Percentiles rank a stretch among this genome's conserved stretches.
These are phyloP conservation scores for Polymixis lichenea DNA, from an alignment of 2,888 invertebrate genomes.

Conservation along the genomic window DNA sequence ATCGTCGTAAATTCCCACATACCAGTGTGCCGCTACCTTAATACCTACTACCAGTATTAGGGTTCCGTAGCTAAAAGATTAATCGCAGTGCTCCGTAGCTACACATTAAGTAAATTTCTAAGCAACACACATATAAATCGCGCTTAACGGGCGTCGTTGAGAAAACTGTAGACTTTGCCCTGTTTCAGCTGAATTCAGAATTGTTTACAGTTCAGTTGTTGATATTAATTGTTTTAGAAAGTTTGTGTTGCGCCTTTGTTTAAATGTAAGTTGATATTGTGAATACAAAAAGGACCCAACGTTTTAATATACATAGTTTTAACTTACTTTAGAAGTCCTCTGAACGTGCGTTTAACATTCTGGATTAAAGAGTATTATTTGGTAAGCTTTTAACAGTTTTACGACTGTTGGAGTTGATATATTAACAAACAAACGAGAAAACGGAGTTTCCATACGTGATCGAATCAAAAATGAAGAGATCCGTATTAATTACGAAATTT, in stretches of 20 bases:
- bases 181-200: conserved; percentile 49
- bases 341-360: neutral
- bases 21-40: conserved; percentile 54
- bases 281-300: conserved; percentile 3
- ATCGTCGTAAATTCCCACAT: conserved; percentile 49
- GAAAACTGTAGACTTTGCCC: conserved; percentile 65
- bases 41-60: conserved; percentile 45
- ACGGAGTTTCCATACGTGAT: too few species aligned
- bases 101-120: conserved; percentile 86
- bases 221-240: conserved; percentile 53
- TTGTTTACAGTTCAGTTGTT: conserved; percentile 56
- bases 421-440: neutral
- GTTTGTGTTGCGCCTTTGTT: conserved; percentile 34
- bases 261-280: conserved; percentile 15
- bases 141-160: conserved; percentile 81
- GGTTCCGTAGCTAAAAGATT: conserved; percentile 74
- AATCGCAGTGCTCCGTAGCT: conserved; percentile 82
- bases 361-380: neutral
- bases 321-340: neutral
- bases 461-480: too few species aligned
- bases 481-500: too few species aligned
- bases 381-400: neutral
- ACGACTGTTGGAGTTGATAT: too few species aligned
- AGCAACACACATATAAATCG: conserved; percentile 87
- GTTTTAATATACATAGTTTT: conserved; percentile 13